Evolutionary conservation across 2,888 invertebrate species (phyloP), one percentile per base, ranked within the genome.

Genomic region (Nemurella pictetii): DNA sequence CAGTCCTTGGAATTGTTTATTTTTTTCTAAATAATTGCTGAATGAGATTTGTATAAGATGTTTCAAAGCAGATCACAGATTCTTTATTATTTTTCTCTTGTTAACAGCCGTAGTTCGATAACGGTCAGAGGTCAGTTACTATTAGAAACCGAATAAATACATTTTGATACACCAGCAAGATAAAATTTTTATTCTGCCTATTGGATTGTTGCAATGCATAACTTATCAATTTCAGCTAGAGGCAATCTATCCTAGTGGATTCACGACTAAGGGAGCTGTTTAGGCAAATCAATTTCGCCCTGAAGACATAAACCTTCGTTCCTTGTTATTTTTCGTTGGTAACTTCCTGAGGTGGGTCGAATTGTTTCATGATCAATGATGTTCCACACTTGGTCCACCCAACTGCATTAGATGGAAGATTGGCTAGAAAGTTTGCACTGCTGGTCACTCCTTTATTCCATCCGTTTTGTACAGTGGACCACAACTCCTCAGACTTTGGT

Each of bases 371-470:
- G 28, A 55, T 72, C 55, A 82, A 27, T 28, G 26, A 12, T 29
- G 29, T n/a, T 72, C 72, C 82, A 82, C 55, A 55, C 82, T 82
- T 27, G 0, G 82, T 55, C 82, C 82, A 82, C 28, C 29, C 28
- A 27, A 72, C 55, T 0, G 55, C 29, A 7, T 72, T 55, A 3
- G 29, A 26, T 29, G 82, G 82, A 7, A 82, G 82, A 26, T 36
- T 28, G 5, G 26, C 55, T 20, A 82, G 15, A 29, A 82, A 82
- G 55, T 25, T 9, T 28, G 82, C 26, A 9, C 55, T 28, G 55
- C 15, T 27, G 29, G 55, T 82, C 55, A 82, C 55, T 55, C 82
- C 82, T 72, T 72, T 82, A 26, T 82, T 82, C 55, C 55, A 82
- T 36, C 82, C 82, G 28, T 82, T 82, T 72, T 72, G 82, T 4